Evolutionary conservation across 53 echinoderm and acorn worm genomes (phyloP).

Genomic region (Henricia sp.): DNA sequence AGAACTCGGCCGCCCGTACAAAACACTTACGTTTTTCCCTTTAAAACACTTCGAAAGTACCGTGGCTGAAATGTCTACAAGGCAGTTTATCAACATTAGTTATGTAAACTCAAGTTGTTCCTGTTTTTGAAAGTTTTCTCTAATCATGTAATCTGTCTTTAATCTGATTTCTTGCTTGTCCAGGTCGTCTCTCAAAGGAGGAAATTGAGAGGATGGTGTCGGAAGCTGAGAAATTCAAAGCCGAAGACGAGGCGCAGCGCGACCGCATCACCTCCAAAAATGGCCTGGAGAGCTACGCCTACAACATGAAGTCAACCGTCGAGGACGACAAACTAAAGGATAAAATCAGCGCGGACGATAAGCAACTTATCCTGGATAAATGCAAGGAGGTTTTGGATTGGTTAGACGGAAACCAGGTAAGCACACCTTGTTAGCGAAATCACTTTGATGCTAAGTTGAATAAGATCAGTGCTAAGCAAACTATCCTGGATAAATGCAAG

Average conservation of each 20-base stretch:
- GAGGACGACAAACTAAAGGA: conserved; percentile 96
- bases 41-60: too few relatives aligned
- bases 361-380: conserved; percentile 76
- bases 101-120: too few relatives aligned
- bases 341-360: conserved; percentile 89
- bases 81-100: too few relatives aligned
- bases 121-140: too few relatives aligned
- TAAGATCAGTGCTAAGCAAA: too few relatives aligned
- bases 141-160: too few relatives aligned
- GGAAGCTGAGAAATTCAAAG: conserved; percentile 94
- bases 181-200: conserved; percentile 93
- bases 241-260: conserved; percentile 80
- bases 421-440: not conserved
- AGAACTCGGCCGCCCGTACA: too few relatives aligned
- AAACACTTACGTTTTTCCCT: too few relatives aligned
- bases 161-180: too few relatives aligned
- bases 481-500: too few relatives aligned
- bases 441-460: too few relatives aligned
- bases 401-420: conserved; percentile 93
- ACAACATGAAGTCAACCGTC: conserved; percentile 92
- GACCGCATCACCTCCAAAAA: conserved; percentile 91
- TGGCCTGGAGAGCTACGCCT: conserved; percentile 94
- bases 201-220: conserved; percentile 97
- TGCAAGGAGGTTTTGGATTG: conserved; percentile 89
- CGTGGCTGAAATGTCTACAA: too few relatives aligned